Evolutionary conservation across 2,797 vertebrate species (phyloP), one percentile per base, ranked within the genome.

Genomic region (Enteromius trimaculatus): DNA sequence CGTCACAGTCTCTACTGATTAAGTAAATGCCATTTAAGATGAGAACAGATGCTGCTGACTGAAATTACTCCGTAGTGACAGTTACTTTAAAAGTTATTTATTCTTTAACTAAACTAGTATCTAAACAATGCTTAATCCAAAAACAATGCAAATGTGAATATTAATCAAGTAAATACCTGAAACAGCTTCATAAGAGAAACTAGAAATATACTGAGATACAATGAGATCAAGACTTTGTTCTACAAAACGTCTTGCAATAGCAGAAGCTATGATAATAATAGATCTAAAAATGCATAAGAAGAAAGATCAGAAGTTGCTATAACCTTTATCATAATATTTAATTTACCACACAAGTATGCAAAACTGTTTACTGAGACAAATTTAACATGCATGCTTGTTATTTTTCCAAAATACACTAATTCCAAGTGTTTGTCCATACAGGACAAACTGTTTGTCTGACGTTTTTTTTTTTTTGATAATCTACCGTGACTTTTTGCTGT

Each of bases 401-500:
- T 7, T 26, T 77, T 77, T 65, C 17, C 64, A 78, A 64, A 74
- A 2, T 3, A n/a, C 37, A 26, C 26, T 64, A 44, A 47, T 34
- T 72, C 26, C 55, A 51, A 72, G 9, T 74, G 80, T 81, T 81
- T 81, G 69, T 72, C 55, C 79, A 72, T 49, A 81, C 3, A 3
- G 53, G 42, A 34, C 39, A 49, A 74, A 72, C 42, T 26, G 29
- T 81, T 81, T 72, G 42, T 81, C 79, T 37, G 44, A 16, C 29
- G 26, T 42, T 37, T 49, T 77, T 76, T 23, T 19, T 19, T 55
- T 49, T 74, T 51, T 81, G 14, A 81, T 74, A 64, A 81, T 64
- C 29, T 81, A 81, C 70, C 21, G 21, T 81, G 70, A 76, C 62
- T 66, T 83, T 76, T 83, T 7, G 14, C 60, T 44, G 74, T 69